These are phyloP conservation scores for Triplophysa siluroides DNA, from an alignment of 2,113 vertebrate species.

Conservation along the genomic window DNA sequence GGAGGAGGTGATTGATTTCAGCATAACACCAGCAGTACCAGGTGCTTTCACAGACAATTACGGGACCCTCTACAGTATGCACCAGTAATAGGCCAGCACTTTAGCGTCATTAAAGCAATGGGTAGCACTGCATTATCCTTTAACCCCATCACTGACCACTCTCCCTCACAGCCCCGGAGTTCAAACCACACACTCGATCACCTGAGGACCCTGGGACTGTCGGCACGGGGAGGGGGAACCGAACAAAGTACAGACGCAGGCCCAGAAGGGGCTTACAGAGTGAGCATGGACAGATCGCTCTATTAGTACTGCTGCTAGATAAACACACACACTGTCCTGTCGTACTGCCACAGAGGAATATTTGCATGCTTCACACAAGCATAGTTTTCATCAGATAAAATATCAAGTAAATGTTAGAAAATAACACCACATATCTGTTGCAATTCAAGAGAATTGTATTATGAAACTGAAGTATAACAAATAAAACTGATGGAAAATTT, in stretches of 20 bases:
- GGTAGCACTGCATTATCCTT: slow-evolving; percentile 74
- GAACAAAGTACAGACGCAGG: slow-evolving; percentile 30
- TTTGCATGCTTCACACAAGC: neutral
- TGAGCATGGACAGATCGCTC: neutral
- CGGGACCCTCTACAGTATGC: slow-evolving; percentile 71
- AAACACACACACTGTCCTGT: neutral
- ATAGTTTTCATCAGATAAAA: neutral
- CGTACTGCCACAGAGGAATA: neutral
- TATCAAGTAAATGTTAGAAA: neutral
- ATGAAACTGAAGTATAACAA: neutral
- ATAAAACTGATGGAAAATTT: neutral
- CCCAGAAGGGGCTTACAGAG: neutral
- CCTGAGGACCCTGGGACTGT: slow-evolving; percentile 59
- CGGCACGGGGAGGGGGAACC: slow-evolving; percentile 54
- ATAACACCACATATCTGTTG: too few relatives aligned
- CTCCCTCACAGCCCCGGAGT: slow-evolving; percentile 69
- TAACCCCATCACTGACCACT: slow-evolving; percentile 77
- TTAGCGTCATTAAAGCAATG: slow-evolving; percentile 82
- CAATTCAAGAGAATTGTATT: neutral
- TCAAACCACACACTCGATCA: slow-evolving; percentile 74
- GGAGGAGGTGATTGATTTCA: slow-evolving; percentile 85
- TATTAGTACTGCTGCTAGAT: slow-evolving; percentile 12
- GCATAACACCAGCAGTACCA: slow-evolving; percentile 79
- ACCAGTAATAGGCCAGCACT: slow-evolving; percentile 76
- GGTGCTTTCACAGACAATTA: slow-evolving; percentile 89